Evolutionary conservation across 2,888 invertebrate genomes (phyloP), one percentile per base, ranked within the genome.

Genomic region (Drosophila villosipedis): DNA sequence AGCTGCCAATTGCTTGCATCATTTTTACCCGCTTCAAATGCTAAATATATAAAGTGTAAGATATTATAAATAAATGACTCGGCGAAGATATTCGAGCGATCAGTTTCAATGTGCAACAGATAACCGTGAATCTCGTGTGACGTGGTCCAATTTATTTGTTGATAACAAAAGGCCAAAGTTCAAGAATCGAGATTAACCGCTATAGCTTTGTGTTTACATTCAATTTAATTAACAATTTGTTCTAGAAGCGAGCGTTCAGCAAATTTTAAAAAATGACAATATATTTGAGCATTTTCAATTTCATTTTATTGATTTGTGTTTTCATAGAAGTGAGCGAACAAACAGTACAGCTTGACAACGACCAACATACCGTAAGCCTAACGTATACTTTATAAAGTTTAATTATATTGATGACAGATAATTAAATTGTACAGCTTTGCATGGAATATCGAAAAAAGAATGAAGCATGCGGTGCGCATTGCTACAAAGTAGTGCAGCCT

Each of bases 131-230:
- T 33, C 16, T 43, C 19, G 31, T n/a, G 9, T 31, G 33, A 47
- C 54, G 22, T 14, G 22, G 19, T 22, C 33, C 28, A 30, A 14
- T 10, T 4, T 35, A 33, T 16, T 22, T 16, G 22, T 57, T 65
- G 60, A 65, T 65, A 64, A 64, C 37, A 47, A 41, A 49, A 6
- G 22, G 28, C 3, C 12, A 43, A 70, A 53, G 14, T 53, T 53
- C 4, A 53, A 33, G 28, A 35, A 39, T 0, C 22, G 12, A 16
- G 37, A 28, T 2, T 55, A 55, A 16, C 25, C 10, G 25, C n/a
- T 25, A 16, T 22, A 49, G 33, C 19, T 59, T 59, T 31, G 49
- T 12, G 12, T 7, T 10, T 10, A 31, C 12, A 30, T 50, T 54
- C 1, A 47, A 50, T 47, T 37, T 30, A 50, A 43, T n/a, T 35